Percentiles rank a stretch among this genome's conserved stretches.
Evolutionary conservation across 2,888 invertebrate genomes (phyloP).

Genomic region (Frankliniella fusca): DNA sequence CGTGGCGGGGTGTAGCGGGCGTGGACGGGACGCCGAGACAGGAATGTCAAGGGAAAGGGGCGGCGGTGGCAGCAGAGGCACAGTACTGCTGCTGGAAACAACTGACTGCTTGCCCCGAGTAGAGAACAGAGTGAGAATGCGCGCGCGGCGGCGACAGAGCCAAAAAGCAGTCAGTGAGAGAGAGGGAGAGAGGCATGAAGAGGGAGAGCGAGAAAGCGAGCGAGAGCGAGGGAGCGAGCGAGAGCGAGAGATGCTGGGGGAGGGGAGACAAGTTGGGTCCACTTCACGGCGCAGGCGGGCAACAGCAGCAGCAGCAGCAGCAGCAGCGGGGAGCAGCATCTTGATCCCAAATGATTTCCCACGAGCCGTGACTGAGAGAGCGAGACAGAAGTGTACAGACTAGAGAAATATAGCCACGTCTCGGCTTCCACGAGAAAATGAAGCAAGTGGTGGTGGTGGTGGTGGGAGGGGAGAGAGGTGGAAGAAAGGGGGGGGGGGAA

Average conservation of each 20-base stretch:
- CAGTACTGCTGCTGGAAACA: background rate
- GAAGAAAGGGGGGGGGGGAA: too few relatives aligned
- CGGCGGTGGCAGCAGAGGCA: background rate
- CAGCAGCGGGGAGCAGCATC: background rate
- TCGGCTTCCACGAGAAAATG: background rate
- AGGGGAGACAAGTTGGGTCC: background rate
- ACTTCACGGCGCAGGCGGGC: background rate
- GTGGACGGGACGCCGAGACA: too few relatives aligned
- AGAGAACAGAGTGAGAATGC: background rate
- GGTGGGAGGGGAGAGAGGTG: too few relatives aligned
- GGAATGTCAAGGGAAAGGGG: background rate
- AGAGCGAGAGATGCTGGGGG: background rate
- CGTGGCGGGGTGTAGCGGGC: too few relatives aligned
- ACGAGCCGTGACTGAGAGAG: conserved; percentile 1
- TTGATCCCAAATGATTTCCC: conserved; percentile 10
- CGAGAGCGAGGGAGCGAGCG: background rate
- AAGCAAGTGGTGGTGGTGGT: too few relatives aligned
- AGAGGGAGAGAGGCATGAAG: background rate
- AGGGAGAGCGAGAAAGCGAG: background rate
- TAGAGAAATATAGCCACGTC: background rate
- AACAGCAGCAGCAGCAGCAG: background rate
- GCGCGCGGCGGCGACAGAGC: background rate
- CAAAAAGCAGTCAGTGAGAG: too few relatives aligned
- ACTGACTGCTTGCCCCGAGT: background rate
- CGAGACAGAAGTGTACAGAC: background rate